A percentile compares a stretch with the other conserved stretches of the same genome.
Evolutionary conservation across 2,888 invertebrate genomes (phyloP).

Genomic region (Polydrusus cervinus): DNA sequence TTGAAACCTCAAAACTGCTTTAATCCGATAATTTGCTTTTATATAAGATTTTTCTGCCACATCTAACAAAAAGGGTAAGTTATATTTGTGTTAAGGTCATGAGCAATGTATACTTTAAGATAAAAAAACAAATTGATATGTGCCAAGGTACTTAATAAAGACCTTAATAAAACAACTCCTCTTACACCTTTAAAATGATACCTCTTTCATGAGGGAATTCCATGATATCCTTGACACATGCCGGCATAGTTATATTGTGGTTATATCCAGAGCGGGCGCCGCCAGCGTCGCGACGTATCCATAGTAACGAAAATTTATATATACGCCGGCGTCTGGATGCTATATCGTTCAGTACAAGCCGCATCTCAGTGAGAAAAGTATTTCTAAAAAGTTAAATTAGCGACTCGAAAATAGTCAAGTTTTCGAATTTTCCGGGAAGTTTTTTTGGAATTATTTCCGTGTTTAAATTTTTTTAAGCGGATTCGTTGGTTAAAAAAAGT

Average conservation of each 20-base stretch:
- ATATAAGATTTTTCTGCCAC: neutral
- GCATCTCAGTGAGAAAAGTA: constrained; percentile 11
- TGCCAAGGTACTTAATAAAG: constrained; percentile 26
- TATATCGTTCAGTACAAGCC: constrained; percentile 63
- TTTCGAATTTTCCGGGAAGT: constrained; percentile 1
- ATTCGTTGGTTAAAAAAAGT: constrained; percentile 6
- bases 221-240: constrained; percentile 35
- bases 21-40: too few relatives aligned
- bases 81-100: neutral
- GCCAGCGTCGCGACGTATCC: constrained; percentile 61
- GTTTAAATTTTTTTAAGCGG: constrained; percentile 6
- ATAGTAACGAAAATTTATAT: constrained; percentile 65
- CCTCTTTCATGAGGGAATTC: constrained; percentile 28
- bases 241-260: constrained; percentile 28
- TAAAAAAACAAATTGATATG: neutral
- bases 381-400: neutral
- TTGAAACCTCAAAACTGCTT: too few relatives aligned
- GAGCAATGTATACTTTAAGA: neutral
- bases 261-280: constrained; percentile 46
- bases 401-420: neutral
- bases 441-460: constrained; percentile 4
- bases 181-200: constrained; percentile 23
- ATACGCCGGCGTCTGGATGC: constrained; percentile 67
- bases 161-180: constrained; percentile 28
- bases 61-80: neutral